Base-by-base conservation (phyloP, 2,113 vertebrate genomes). In the Girardinichthys multiradiatus region DNA sequence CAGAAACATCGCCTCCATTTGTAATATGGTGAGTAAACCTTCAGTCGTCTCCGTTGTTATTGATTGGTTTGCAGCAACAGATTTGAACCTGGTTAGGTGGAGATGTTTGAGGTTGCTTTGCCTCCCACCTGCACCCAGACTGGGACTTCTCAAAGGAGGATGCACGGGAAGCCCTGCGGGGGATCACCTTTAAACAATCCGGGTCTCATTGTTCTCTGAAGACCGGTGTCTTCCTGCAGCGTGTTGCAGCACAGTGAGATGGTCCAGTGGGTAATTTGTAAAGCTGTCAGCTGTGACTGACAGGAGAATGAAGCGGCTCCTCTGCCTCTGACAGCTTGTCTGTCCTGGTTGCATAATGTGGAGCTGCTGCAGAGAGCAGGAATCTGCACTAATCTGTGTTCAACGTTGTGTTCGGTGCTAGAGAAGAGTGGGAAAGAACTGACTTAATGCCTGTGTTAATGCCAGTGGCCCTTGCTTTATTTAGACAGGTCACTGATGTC, bases 1-100 rank as follows among this genome's bases (percentile, higher is more conserved):
- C 97, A 96, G 97, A 96, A 98, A 98, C 92, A 98, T 98, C 96
- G 97, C 97, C 96, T 98, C 97, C 96, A 98, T 98, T 94, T 98
- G 97, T 98, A 98, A 98, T 97, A 98, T 98, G 97, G 97, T 98
- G 94, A 98, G 97, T 97, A 91, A 33, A 48, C 26, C 14, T 73
- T 62, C 72, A 30, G 1, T 11, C 76, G 9, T 77, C 54, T 26
- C 17, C 28, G 37, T 75, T 63, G 57, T 31, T 72, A 26, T 84
- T 51, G 78, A 76, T 74, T 48, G 51, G 57, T 73, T 69, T 82
- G 76, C 84, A 81, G 81, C 39, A 70, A 24, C 45, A 68, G 80
- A 80, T 65, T 69, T 51, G 35, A 73, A 66, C 64, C 62, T 65
- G 76, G 37, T 59, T 72, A 35, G 42, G 30, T 45, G 64, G 30